Evolutionary conservation across 2,888 invertebrate genomes (phyloP), one percentile per base, ranked within the genome.

Genomic region (Noctua pronuba): DNA sequence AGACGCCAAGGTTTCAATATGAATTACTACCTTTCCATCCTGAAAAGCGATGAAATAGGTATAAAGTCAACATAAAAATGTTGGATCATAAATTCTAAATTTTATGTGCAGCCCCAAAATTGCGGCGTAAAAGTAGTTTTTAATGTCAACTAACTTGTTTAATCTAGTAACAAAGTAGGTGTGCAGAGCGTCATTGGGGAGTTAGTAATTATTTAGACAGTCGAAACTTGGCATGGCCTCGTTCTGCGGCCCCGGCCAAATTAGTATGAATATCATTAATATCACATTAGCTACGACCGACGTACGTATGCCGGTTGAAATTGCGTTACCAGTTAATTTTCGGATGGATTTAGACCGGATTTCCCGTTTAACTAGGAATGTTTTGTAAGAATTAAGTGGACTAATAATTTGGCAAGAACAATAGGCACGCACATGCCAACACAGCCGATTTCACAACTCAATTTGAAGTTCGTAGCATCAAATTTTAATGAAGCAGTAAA

Each of bases 221-320:
- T 92, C 92, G 91, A 92, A 95, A 94, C 91, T 93, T 91, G 88
- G 90, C 88, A 79, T 91, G 94, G 93, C 94, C 95, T 89, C 91
- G 89, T 94, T 95, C 88, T 86, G 90, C 88, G 89, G 89, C 92
- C 90, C 88, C 88, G 86, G 88, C 92, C 90, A 92, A 94, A 94
- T 95, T 95, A 94, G 92, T 92, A 91, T 87, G 91, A 93, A 93
- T 93, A 92, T 91, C 93, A 93, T 94, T 95, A 95, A 94, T 95
- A 95, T 92, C 92, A 89, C 93, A 95, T 94, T 94, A 94, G 91
- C 91, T 88, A 83, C 90, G 88, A 91, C 90, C 90, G 90, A 74
- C 79, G 83, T 84, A 83, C 84, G 72, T 84, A 80, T 80, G 84
- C 84, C 82, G 84, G 88, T 86, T 88, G 83, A 88, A 91, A 92